Evolutionary conservation across 2,797 vertebrate genomes (phyloP).

Genomic region (Enteromius unitaeniatus): DNA sequence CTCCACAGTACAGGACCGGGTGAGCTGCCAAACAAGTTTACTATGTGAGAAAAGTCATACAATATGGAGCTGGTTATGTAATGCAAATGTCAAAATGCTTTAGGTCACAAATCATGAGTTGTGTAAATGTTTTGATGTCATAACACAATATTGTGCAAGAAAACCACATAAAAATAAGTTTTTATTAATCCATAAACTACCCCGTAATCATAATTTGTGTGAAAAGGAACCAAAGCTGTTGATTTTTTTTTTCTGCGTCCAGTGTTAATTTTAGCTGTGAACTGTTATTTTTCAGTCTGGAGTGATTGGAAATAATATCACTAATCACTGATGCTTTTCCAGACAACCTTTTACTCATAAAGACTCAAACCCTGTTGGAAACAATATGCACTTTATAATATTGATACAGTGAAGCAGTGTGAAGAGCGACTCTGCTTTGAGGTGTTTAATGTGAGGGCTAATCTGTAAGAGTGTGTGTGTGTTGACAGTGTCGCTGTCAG

Average conservation of each 20-base stretch:
- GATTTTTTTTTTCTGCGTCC: background rate
- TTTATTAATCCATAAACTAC: background rate
- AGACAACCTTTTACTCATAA: background rate
- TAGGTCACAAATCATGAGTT: background rate
- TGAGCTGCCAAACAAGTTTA: background rate
- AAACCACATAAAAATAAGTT: background rate
- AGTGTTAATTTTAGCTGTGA: background rate
- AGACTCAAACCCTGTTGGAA: background rate
- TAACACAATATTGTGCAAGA: background rate
- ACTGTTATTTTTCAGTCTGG: background rate
- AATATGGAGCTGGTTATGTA: background rate
- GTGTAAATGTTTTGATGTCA: background rate
- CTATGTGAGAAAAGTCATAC: background rate
- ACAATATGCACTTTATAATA: background rate
- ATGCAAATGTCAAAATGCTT: background rate
- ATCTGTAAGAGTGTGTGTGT: background rate
- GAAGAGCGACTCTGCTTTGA: background rate
- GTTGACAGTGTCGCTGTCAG: slow-evolving; percentile 13
- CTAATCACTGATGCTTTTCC: background rate
- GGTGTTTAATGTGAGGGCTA: background rate
- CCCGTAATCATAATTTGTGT: background rate
- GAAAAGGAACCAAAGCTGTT: background rate
- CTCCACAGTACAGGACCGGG: background rate
- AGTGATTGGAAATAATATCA: background rate
- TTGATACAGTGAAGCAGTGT: background rate